phyloP scores from a whole-genome alignment of 2,888 invertebrate genomes.

The Rosalia funebris region DNA sequence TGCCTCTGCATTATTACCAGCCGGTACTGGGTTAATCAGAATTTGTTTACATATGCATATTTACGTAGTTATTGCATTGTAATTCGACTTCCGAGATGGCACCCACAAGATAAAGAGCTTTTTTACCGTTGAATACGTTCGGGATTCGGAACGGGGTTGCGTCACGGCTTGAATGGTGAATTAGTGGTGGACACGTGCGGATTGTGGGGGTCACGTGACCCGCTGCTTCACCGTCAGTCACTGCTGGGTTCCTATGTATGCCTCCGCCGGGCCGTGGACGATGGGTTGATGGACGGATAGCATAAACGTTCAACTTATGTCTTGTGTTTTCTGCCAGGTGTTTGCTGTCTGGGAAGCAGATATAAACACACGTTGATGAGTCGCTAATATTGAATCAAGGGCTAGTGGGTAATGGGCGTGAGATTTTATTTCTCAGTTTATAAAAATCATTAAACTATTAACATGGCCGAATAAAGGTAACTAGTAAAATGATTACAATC shows the following conservation, averaged over 20 bases:
- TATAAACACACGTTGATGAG: constrained; percentile 39
- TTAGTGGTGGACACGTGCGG: constrained; percentile 50
- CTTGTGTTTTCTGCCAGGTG: constrained; percentile 45
- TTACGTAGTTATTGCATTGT: too few species aligned
- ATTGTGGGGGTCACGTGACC: constrained; percentile 53
- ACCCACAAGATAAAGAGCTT: constrained; percentile 15
- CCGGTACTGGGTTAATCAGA: too few species aligned
- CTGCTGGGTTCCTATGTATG: constrained; percentile 7
- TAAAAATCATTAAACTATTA: too few species aligned
- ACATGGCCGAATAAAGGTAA: too few species aligned
- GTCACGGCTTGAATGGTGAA: constrained; percentile 28
- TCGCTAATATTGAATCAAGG: constrained; percentile 40
- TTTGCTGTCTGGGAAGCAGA: constrained; percentile 37
- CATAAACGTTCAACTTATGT: constrained; percentile 15
- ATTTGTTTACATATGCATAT: too few species aligned
- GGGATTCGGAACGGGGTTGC: constrained; percentile 25
- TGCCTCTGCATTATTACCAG: too few species aligned
- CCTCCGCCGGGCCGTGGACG: not conserved
- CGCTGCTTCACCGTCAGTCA: constrained; percentile 38
- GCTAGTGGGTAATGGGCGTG: constrained; percentile 37
- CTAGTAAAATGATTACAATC: too few species aligned
- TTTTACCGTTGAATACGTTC: constrained; percentile 20
- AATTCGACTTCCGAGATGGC: constrained; percentile 19
- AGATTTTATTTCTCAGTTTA: constrained; percentile 36
- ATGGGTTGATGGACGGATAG: constrained; percentile 8